Percentiles rank a stretch among this genome's conserved stretches.
These are phyloP conservation scores for Diplolepis rosae DNA, from an alignment of 2,888 invertebrate genomes.

Conservation along the genomic window DNA sequence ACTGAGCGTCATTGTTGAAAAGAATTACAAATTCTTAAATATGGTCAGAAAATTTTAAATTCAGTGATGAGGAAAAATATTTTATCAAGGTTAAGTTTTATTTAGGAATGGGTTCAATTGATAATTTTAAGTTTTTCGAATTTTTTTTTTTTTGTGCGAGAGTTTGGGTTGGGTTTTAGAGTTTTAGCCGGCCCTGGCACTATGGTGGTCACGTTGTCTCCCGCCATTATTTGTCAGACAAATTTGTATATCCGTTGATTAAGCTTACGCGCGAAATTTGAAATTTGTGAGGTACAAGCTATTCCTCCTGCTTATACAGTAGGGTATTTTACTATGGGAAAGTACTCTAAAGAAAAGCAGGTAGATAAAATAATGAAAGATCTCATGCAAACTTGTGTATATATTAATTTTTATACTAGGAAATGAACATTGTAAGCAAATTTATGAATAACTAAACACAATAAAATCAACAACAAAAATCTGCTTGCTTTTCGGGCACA, in stretches of 20 bases:
- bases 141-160: too few species aligned
- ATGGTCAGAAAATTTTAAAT: too few species aligned
- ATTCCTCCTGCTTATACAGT: slow-evolving; percentile 19
- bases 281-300: too few species aligned
- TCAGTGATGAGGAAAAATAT: too few species aligned
- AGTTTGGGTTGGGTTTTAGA: not conserved
- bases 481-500: too few species aligned
- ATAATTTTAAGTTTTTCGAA: too few species aligned
- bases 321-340: slow-evolving; percentile 17
- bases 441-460: too few species aligned
- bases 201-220: slow-evolving; percentile 48
- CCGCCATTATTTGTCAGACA: slow-evolving; percentile 12
- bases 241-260: not conserved
- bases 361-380: slow-evolving; percentile 19
- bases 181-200: slow-evolving; percentile 35
- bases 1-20: not conserved
- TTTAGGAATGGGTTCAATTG: too few species aligned
- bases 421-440: too few species aligned
- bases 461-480: too few species aligned
- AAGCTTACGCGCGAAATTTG: not conserved
- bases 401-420: too few species aligned
- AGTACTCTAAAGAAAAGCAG: slow-evolving; percentile 30
- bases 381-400: slow-evolving; percentile 26
- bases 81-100: too few species aligned
- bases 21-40: not conserved